These are phyloP conservation scores for Hypanus sabinus DNA, from an alignment of 2,113 vertebrate species.

Conservation along the genomic window DNA sequence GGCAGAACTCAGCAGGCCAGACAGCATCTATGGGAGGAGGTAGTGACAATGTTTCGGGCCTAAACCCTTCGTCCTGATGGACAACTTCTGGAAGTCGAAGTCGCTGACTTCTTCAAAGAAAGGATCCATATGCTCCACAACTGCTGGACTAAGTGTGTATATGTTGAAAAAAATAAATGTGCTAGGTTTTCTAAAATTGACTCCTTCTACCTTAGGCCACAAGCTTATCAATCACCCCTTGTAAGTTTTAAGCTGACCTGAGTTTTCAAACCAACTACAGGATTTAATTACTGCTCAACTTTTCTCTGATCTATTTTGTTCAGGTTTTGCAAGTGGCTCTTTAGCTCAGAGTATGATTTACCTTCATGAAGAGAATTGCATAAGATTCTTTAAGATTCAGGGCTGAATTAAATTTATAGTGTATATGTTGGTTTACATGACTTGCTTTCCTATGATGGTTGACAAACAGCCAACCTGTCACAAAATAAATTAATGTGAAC, in stretches of 20 bases:
- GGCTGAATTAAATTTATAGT: background rate
- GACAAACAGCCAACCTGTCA: background rate
- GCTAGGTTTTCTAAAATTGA: too few relatives aligned
- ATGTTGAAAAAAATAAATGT: too few relatives aligned
- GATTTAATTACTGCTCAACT: background rate
- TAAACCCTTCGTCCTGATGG: too few relatives aligned
- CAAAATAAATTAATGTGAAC: background rate
- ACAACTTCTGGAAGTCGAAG: too few relatives aligned
- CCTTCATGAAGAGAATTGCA: background rate
- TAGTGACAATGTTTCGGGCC: too few relatives aligned
- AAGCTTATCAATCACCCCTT: too few relatives aligned
- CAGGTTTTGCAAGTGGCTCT: background rate
- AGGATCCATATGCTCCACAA: too few relatives aligned
- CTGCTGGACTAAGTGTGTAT: too few relatives aligned
- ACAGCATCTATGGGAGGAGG: too few relatives aligned
- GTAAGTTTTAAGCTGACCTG: background rate
- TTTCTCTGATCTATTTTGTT: background rate
- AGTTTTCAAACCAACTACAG: background rate
- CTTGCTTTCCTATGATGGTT: background rate
- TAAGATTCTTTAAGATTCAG: background rate
- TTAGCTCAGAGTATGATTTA: constrained; percentile 4
- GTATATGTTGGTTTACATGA: background rate
- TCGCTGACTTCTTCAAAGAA: too few relatives aligned
- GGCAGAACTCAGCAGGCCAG: too few relatives aligned
- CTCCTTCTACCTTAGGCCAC: too few relatives aligned